These are phyloP conservation scores for Cephalotes varians DNA, from an alignment of 2,888 invertebrate genomes.

Conservation along the genomic window DNA sequence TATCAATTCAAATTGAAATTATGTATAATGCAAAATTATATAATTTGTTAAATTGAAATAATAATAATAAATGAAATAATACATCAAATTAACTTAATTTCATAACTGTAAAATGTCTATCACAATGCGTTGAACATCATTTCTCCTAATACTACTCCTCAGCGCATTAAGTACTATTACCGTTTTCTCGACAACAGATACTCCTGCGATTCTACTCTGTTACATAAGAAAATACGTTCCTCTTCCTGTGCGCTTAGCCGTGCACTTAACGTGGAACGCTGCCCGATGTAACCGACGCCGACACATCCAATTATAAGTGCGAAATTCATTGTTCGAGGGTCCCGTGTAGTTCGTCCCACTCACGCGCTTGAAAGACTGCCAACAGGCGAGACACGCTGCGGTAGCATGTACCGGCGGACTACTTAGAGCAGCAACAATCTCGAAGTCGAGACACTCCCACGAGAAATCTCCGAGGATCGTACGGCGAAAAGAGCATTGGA, in stretches of 20 bases:
- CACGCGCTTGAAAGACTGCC: constrained; percentile 78
- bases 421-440: constrained; percentile 76
- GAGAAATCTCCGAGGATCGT: constrained; percentile 71
- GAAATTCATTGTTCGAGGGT: constrained; percentile 81
- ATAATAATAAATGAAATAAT: constrained; percentile 7
- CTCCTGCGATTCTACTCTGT: constrained; percentile 46
- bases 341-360: constrained; percentile 58
- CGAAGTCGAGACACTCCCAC: constrained; percentile 68
- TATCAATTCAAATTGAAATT: neutral
- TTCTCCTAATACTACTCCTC: constrained; percentile 35
- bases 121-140: neutral
- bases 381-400: constrained; percentile 71
- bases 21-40: neutral
- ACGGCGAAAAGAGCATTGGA: constrained; percentile 58
- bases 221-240: constrained; percentile 67
- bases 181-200: constrained; percentile 57
- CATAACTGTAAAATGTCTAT: constrained; percentile 7
- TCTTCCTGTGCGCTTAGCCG: constrained; percentile 55
- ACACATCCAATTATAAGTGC: constrained; percentile 83
- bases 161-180: constrained; percentile 61
- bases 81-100: neutral
- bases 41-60: neutral
- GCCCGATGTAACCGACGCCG: constrained; percentile 77
- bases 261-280: constrained; percentile 81
- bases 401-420: constrained; percentile 64